Evolutionary conservation across 2,113 vertebrate genomes (phyloP), one percentile per base, ranked within the genome.

Genomic region (Prunella fulvescens): DNA sequence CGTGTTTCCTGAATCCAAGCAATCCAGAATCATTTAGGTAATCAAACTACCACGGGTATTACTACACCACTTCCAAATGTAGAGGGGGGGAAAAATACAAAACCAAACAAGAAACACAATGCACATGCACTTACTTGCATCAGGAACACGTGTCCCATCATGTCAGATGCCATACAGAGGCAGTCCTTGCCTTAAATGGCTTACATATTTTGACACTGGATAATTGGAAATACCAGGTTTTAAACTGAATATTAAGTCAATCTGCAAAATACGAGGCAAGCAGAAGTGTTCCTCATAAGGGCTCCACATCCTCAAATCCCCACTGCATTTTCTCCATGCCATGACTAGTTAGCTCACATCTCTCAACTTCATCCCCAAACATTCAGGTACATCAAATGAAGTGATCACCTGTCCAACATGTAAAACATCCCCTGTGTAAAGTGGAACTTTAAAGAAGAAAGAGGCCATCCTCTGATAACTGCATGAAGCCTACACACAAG

Each of bases 231-330:
- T 89, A 95, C 44, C 91, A 86, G 64, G 53, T 94, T 96, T 92
- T 81, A 86, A 95, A 96, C 15, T 94, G 88, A 94, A 90, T n/a
- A 95, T 90, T 86, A 95, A 93, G 73, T 87, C 92, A 95, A 91
- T 95, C 91, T 96, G 94, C 80, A 96, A 96, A 95, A 96, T 64
- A 93, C 0, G 83, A 95, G 88, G 86, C 65, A 97, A 97, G 95
- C 72, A 96, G 72, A 93, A 96, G 81, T 81, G 89, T 91, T 92
- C 88, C 94, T 81, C 80, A 71, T 48, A 71, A 64, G 80, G 88
- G 80, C 80, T 84, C 60, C 64, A 81, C 47, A 86, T 51, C 86
- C 91, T 94, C 77, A 58, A 44, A 77, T 12, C 44, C 86, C 86
- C 56, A 3, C 20, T 67, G 45, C 15, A n/a, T 64, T 64, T 74